phyloP scores from a whole-genome alignment of 2,113 vertebrate species.

The Taurulus bubalis region DNA sequence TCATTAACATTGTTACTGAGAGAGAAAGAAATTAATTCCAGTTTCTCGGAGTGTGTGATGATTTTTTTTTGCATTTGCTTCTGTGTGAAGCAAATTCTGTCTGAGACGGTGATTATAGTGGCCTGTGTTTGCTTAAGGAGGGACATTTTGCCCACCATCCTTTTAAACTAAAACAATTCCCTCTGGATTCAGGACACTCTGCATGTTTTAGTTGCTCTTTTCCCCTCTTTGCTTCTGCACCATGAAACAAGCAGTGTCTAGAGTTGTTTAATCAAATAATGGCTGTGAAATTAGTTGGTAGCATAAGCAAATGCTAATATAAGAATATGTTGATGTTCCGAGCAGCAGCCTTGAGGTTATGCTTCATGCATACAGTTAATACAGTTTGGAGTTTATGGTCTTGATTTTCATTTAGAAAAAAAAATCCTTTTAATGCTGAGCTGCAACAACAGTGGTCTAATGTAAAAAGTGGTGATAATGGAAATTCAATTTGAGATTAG shows the following conservation, averaged over 20 bases:
- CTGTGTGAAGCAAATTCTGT: slow-evolving; percentile 15
- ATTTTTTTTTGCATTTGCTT: slow-evolving; percentile 39
- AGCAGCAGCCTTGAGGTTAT: slow-evolving; percentile 20
- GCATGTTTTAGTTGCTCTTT: slow-evolving; percentile 3
- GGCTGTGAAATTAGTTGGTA: slow-evolving; percentile 48
- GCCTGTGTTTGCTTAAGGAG: slow-evolving; percentile 27
- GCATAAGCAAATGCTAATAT: slow-evolving; percentile 42
- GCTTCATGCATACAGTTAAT: slow-evolving; percentile 11
- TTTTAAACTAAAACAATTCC: slow-evolving; percentile 19
- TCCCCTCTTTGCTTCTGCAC: neutral
- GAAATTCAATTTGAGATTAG: neutral
- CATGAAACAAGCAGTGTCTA: slow-evolving; percentile 18
- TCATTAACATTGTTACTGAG: slow-evolving; percentile 2
- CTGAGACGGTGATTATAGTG: slow-evolving; percentile 11
- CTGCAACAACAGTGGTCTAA: neutral
- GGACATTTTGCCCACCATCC: slow-evolving; percentile 14
- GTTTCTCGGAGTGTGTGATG: slow-evolving; percentile 24
- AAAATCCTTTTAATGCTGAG: slow-evolving; percentile 29
- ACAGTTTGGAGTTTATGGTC: slow-evolving; percentile 7
- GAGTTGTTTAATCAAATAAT: slow-evolving; percentile 34
- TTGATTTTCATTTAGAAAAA: slow-evolving; percentile 12
- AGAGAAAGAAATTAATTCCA: slow-evolving; percentile 9
- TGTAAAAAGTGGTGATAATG: neutral
- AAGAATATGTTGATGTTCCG: slow-evolving; percentile 25
- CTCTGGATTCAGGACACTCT: slow-evolving; percentile 17